Evolutionary conservation across 2,888 invertebrate genomes (phyloP).

Genomic region (Sycophila texana): DNA sequence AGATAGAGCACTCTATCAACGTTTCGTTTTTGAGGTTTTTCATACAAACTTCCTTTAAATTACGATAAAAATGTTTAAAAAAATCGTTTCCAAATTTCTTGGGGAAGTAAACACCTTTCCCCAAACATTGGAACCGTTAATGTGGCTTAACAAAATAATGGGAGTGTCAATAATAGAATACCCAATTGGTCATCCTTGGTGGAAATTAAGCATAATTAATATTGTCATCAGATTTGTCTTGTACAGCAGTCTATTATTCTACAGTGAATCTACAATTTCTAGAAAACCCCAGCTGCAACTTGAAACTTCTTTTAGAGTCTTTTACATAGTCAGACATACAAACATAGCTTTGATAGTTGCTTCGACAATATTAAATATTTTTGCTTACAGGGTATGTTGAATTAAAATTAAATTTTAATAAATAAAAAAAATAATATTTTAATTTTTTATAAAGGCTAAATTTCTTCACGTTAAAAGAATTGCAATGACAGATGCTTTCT

Average conservation of each 20-base stretch:
- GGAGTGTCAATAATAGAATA: slow-evolving; percentile 31
- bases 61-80: too few species aligned
- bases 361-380: slow-evolving; percentile 14
- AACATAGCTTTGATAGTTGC: slow-evolving; percentile 18
- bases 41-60: too few species aligned
- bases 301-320: background rate
- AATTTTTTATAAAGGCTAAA: background rate
- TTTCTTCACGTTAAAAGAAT: slow-evolving; percentile 16
- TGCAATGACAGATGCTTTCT: slow-evolving; percentile 36
- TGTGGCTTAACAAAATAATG: slow-evolving; percentile 7
- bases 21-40: too few species aligned
- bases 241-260: background rate
- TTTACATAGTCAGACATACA: background rate
- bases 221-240: background rate
- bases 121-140: background rate
- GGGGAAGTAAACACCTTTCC: too few species aligned
- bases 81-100: too few species aligned
- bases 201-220: slow-evolving; percentile 36
- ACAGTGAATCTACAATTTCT: background rate
- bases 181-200: slow-evolving; percentile 21
- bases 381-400: slow-evolving; percentile 14
- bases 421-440: background rate
- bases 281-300: background rate
- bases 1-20: too few species aligned
- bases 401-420: background rate